A percentile compares a stretch with the other conserved stretches of the same genome.
Evolutionary conservation across 2,113 vertebrate species (phyloP).

Genomic region (Alaudala cheleensis): DNA sequence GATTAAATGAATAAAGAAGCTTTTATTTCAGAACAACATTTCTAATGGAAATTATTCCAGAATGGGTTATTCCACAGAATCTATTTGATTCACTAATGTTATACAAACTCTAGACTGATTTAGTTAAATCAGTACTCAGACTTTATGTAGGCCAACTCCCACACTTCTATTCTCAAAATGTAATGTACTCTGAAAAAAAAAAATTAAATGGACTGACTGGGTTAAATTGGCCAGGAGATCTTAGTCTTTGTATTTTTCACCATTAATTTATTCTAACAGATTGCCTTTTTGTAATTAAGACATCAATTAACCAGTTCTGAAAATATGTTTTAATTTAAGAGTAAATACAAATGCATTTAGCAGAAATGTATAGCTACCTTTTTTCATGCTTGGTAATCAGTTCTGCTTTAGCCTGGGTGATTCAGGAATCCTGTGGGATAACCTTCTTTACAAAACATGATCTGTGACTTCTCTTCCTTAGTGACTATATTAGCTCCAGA

Average conservation of each 20-base stretch:
- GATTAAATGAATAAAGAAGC: background rate
- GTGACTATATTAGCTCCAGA: background rate
- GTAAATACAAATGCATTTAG: background rate
- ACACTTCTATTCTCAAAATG: background rate
- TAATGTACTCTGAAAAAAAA: background rate
- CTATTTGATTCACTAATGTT: background rate
- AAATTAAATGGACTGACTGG: background rate
- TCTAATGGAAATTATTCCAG: background rate
- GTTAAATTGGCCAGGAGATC: background rate
- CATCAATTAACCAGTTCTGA: background rate
- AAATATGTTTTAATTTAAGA: background rate
- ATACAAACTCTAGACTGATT: background rate
- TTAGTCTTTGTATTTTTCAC: background rate
- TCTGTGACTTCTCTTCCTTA: background rate
- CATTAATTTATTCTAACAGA: background rate
- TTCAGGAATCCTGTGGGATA: background rate
- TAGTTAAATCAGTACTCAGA: background rate
- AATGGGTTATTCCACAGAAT: background rate
- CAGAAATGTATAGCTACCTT: background rate
- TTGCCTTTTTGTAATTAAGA: background rate
- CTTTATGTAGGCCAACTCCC: background rate
- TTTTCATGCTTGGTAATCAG: background rate
- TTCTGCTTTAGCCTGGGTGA: background rate
- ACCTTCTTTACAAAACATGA: background rate
- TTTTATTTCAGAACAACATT: background rate